Percentiles rank a stretch among this genome's conserved stretches.
These are phyloP conservation scores for Meloidogyne exigua DNA, from an alignment of 1,140 invertebrate species.

Conservation along the genomic window DNA sequence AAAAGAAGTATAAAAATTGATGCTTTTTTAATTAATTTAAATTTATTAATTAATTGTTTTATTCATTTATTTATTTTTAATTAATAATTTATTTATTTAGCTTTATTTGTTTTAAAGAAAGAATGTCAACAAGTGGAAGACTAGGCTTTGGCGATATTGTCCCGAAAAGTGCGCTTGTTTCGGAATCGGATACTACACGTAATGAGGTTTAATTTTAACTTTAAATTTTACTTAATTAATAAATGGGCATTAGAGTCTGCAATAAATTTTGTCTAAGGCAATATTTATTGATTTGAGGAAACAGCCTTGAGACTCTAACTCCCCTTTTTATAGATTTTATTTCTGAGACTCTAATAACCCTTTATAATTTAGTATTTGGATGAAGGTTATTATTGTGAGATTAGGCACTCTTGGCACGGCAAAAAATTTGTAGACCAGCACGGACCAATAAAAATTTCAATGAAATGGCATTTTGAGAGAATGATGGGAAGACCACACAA, in stretches of 20 bases:
- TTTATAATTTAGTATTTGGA: conserved; percentile 33
- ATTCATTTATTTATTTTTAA: conserved; percentile 2
- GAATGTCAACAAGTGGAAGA: conserved; percentile 22
- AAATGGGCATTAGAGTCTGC: neutral
- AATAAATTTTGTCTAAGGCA: neutral
- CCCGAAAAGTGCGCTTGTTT: conserved; percentile 26
- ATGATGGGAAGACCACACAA: conserved; percentile 56
- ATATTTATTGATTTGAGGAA: no score
- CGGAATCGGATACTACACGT: conserved; percentile 28
- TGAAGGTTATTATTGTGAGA: conserved; percentile 47
- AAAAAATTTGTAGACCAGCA: conserved; percentile 47
- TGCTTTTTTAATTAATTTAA: no score
- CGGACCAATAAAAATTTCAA: conserved; percentile 54
- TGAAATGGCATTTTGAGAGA: conserved; percentile 58
- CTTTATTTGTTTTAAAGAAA: neutral
- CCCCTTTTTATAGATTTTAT: no score
- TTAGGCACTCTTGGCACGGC: conserved; percentile 58
- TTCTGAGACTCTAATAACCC: no score
- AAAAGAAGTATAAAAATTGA: no score
- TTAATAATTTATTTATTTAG: neutral
- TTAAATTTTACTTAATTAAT: no score
- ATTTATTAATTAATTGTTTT: neutral
- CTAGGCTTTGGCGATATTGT: conserved; percentile 25
- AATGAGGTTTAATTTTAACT: conserved; percentile 25
- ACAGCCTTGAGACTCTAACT: no score